phyloP scores from a whole-genome alignment of 1,140 invertebrate species.

The Macrostomum lignano region DNA sequence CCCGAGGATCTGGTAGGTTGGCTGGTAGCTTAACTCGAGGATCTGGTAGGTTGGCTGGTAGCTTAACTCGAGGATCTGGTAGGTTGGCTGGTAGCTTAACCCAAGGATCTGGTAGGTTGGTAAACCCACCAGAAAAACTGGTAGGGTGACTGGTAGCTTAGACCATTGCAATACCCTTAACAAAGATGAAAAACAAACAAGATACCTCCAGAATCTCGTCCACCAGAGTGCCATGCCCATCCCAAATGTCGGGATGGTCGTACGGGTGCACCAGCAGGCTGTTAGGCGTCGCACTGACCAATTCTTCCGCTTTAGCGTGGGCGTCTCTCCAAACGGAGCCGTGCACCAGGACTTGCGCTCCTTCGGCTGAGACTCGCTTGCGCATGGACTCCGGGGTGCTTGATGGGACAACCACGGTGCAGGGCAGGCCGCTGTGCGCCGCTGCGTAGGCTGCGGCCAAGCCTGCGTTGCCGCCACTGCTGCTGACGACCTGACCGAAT shows the following conservation, averaged over 20 bases:
- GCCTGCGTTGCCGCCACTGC: conserved; percentile 31
- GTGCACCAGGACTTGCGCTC: conserved; percentile 19
- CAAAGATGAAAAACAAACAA: no score
- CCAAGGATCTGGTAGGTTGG: no score
- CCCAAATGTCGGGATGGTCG: conserved; percentile 30
- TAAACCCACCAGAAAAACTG: no score
- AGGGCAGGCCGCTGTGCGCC: conserved; percentile 18
- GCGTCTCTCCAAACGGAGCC: conserved; percentile 29
- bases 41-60: no score
- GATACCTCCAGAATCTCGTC: no score
- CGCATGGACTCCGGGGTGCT: conserved; percentile 23
- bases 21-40: no score
- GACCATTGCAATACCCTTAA: no score
- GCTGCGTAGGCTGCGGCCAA: conserved; percentile 30
- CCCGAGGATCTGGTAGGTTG: no score
- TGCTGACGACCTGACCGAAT: no score
- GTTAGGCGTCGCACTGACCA: conserved; percentile 11
- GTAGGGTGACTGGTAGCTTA: no score
- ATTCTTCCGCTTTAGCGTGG: conserved; percentile 20
- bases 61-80: no score
- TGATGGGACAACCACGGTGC: conserved; percentile 27
- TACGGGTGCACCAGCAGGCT: conserved; percentile 22
- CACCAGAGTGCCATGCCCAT: conserved; percentile 28
- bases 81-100: no score
- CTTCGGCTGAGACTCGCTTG: conserved; percentile 17